A percentile compares a stretch with the other conserved stretches of the same genome.
Evolutionary conservation across 2,797 vertebrate genomes (phyloP).

Genomic region (Myotis findleyi): DNA sequence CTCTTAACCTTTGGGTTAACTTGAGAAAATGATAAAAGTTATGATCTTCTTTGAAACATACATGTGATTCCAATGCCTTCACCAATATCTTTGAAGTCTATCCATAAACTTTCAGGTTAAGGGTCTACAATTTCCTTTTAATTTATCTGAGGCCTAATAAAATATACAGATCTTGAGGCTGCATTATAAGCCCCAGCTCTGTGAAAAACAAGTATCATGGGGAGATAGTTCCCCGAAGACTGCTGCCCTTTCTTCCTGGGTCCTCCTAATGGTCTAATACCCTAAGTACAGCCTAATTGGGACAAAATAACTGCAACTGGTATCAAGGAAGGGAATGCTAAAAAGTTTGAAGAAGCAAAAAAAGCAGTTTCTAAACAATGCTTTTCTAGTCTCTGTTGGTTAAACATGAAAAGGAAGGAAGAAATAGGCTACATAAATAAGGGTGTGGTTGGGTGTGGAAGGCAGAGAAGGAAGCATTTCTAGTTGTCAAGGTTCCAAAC

Average conservation of each 20-base stretch:
- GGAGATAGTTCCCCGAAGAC: neutral
- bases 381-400: neutral
- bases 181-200: neutral
- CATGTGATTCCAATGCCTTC: constrained; percentile 15
- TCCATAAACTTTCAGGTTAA: neutral
- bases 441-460: neutral
- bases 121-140: neutral
- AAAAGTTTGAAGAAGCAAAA: neutral
- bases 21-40: constrained; percentile 4
- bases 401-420: constrained; percentile 22
- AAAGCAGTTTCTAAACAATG: constrained; percentile 8
- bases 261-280: neutral
- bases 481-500: constrained; percentile 28
- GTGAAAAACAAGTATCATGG: neutral
- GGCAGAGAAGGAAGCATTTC: neutral
- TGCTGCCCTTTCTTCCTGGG: neutral
- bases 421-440: neutral
- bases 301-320: neutral
- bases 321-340: neutral
- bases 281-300: neutral
- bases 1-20: neutral
- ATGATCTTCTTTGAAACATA: constrained; percentile 14
- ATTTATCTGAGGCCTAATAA: neutral
- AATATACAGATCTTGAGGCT: neutral
- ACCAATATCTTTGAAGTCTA: neutral